Base-by-base conservation (phyloP, 2,888 invertebrate genomes). In the Spatulosminthurus flaviceps region DNA sequence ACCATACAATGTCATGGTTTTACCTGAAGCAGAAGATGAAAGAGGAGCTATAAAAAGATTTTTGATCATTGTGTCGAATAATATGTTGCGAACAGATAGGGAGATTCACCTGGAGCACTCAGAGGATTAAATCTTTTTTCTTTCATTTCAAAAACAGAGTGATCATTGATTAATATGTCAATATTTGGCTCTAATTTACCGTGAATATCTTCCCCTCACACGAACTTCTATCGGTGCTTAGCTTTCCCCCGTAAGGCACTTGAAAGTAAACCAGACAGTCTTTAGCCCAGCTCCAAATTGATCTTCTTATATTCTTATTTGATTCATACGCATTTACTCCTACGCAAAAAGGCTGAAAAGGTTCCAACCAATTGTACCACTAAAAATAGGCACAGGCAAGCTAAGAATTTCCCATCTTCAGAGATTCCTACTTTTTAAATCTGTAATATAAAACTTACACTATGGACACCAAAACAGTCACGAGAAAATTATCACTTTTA, bases 31-130 rank as follows among this genome's bases (percentile, higher is more conserved):
- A 13, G 2, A 26, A 28, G 26, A 67, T 24, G 11, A 67, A 28
- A 51, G 51, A 16, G 51, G 16, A 51, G 16, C 51, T 19, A 51
- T 51, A 11, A 13, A 51, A 51, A 19, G 2, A 51, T 51, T n/a
- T 51, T 51, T 51, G 51, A 51, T 19, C 16, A 51, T 13, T 51
- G 51, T 51, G 51, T 51, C 51, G 16, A 51, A 51, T n/a, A n/a
- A 19, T 19, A 51, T 51, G 51, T 16, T 19, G 16, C 16, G 51
- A 51, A n/a, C 1, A n/a, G n/a, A 51, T 5, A 67, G 67, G 16
- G 19, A 67, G 4, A 67, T 1, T 28, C 67, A 67, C 28, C 67
- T 67, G 67, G 67, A 67, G 67, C 67, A 67, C 26, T 67, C 28
- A 26, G 29, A 13, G n/a, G 67, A 67, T 67, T 67, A 67, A 9